Base-by-base conservation (phyloP, 2,797 vertebrate species). In the Apodemus agrarius region DNA sequence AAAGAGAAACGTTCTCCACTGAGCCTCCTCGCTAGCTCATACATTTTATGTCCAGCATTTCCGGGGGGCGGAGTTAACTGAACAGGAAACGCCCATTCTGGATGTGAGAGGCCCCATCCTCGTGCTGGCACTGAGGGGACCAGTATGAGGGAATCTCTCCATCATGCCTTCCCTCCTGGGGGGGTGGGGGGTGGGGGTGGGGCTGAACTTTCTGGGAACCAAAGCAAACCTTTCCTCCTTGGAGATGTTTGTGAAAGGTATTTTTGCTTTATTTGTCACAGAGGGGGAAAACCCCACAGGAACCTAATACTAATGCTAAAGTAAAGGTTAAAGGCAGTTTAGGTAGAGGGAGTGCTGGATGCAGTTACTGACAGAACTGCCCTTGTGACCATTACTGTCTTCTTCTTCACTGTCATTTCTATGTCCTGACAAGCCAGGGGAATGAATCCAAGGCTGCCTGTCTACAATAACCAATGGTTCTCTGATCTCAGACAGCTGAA, bases 341-440 rank as follows among this genome's bases (percentile, higher is more conserved):
- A 80, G 16, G 37, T 19, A 83, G 80, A 83, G 61, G 43, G 31
- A 81, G 21, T 72, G 31, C 37, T 26, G 6, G 52, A 5, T 43
- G 34, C 21, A 52, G 49, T 37, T 2, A 65, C 31, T 57, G 63
- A 61, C 26, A 7, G 37, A 49, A 61, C 7, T 21, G 4, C 79
- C 11, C 0, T 43, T 16, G 7, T 54, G 19, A 31, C 40, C 37
- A 1, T 3, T 22, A 7, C 24, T 61, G n/a, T 24, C 29, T 21
- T 74, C 29, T 21, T 74, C 61, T 85, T 86, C 6, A 0, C 31
- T 29, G 14, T 37, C 11, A 16, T 61, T 37, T 61, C 65, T 19
- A 7, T 87, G 29, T 52, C 40, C n/a, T 61, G 26, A 67, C 12
- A 69, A 81, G 34, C 11, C 22, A 59, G 85, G 43, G 80, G 59